These are phyloP conservation scores for Ophiodon elongatus DNA, from an alignment of 2,113 vertebrate species.

Conservation along the genomic window DNA sequence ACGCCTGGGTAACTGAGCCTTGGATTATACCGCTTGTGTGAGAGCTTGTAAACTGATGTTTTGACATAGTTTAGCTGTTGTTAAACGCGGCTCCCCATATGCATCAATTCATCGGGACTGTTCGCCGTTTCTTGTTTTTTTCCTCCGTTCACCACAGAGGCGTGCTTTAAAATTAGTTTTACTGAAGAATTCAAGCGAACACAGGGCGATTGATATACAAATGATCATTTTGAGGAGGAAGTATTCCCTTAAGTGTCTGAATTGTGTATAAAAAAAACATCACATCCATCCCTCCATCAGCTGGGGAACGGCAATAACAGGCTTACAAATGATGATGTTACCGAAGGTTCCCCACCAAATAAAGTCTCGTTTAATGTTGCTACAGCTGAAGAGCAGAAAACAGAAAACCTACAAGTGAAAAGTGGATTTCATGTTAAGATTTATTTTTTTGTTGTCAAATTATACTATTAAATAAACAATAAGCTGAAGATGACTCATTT, in stretches of 20 bases:
- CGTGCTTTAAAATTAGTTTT: background rate
- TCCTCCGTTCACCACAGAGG: background rate
- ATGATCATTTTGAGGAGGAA: background rate
- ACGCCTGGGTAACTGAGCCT: background rate
- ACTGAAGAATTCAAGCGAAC: background rate
- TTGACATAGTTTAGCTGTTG: background rate
- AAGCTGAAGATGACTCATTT: background rate
- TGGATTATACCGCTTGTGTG: background rate
- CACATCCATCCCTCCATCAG: background rate
- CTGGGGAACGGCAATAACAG: background rate
- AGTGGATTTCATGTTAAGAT: background rate
- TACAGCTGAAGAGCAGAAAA: background rate
- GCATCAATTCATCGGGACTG: background rate
- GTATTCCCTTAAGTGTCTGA: background rate
- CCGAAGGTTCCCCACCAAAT: background rate
- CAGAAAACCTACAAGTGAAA: background rate
- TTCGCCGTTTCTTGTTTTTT: background rate
- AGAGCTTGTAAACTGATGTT: background rate
- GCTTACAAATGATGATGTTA: background rate
- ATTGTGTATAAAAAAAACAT: background rate
- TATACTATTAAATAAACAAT: background rate
- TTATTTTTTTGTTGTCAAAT: background rate
- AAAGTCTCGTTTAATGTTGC: background rate
- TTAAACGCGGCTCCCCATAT: background rate
- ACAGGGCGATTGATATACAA: background rate